These are phyloP conservation scores for Orthonychiurus folsomi DNA, from an alignment of 2,888 invertebrate genomes.

Conservation along the genomic window DNA sequence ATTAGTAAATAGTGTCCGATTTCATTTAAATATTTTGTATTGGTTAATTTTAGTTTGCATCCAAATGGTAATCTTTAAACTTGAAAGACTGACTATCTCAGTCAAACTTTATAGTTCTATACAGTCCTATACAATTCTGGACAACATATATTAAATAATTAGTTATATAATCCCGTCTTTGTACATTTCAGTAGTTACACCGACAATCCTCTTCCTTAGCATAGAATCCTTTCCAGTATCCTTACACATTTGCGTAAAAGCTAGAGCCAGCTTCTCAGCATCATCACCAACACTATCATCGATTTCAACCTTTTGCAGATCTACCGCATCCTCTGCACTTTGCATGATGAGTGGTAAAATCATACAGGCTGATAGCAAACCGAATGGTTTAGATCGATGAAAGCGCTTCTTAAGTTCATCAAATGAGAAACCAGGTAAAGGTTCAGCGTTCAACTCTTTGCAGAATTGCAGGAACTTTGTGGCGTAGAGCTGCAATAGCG, in stretches of 20 bases:
- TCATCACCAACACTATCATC: not conserved
- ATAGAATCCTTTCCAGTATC: not conserved
- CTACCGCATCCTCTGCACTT: not conserved
- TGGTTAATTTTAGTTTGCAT: no score
- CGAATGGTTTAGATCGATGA: conserved; percentile 4
- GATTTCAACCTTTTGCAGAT: not conserved
- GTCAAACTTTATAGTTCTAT: no score
- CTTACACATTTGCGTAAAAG: not conserved
- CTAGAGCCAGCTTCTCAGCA: not conserved
- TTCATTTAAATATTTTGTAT: no score
- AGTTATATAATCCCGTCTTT: not conserved
- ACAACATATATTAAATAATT: no score
- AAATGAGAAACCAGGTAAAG: conserved; percentile 8
- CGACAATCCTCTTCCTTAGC: not conserved
- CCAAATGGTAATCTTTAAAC: no score
- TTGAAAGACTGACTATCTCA: no score
- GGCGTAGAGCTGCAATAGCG: conserved; percentile 13
- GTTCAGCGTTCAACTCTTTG: not conserved
- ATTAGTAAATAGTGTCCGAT: no score
- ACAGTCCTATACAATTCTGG: no score
- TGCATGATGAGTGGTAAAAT: not conserved
- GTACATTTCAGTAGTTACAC: not conserved
- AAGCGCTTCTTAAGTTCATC: conserved; percentile 6
- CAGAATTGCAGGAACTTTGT: conserved; percentile 9
- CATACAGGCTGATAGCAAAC: not conserved